A percentile compares a stretch with the other conserved stretches of the same genome.
These are phyloP conservation scores for Bombus breviceps DNA, from an alignment of 1,140 invertebrate genomes.

Conservation along the genomic window DNA sequence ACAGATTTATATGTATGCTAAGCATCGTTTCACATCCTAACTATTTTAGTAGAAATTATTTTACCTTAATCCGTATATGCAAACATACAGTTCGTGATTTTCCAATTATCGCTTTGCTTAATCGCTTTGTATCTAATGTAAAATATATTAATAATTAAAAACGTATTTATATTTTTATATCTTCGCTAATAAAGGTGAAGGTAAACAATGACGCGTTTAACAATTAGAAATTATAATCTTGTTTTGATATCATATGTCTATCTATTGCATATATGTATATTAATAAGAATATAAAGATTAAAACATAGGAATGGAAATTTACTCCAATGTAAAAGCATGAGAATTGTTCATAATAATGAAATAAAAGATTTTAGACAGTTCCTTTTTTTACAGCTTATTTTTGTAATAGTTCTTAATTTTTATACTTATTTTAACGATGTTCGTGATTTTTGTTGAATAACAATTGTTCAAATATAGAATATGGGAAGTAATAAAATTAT, in stretches of 20 bases:
- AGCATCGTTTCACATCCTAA: not conserved
- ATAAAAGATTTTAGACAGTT: not conserved
- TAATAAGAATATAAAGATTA: too few species aligned
- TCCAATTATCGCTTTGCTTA: not conserved
- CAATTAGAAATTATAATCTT: constrained; percentile 19
- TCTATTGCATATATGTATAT: not conserved
- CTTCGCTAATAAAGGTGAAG: not conserved
- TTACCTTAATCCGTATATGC: too few species aligned
- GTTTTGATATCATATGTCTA: not conserved
- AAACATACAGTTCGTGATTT: not conserved
- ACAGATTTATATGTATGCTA: not conserved
- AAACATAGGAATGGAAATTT: not conserved
- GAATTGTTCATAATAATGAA: not conserved
- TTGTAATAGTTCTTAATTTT: not conserved
- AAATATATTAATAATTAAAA: not conserved
- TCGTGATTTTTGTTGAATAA: not conserved
- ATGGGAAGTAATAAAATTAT: not conserved
- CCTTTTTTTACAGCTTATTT: not conserved
- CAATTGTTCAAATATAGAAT: not conserved
- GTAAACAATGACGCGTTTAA: too few species aligned
- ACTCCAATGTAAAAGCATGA: too few species aligned
- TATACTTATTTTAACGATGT: not conserved
- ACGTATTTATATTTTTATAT: too few species aligned
- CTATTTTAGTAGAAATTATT: not conserved
- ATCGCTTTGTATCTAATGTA: too few species aligned